A percentile compares a stretch with the other conserved stretches of the same genome.
Conservation (phyloP, 2,797 vertebrate genomes). For the Siniperca scherzeri region DNA sequence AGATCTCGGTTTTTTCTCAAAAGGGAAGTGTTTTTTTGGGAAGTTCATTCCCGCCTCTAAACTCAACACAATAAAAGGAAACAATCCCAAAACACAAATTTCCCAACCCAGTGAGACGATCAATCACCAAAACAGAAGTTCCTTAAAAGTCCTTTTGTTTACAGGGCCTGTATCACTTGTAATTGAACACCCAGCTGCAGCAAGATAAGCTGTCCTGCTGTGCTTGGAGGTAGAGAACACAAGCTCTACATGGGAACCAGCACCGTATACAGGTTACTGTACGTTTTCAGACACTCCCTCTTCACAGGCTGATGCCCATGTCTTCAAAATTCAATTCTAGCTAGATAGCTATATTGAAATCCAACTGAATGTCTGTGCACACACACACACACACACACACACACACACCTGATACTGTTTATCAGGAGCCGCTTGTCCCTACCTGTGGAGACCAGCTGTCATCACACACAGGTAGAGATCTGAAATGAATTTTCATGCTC, state of each 20-base stretch:
- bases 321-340: background rate
- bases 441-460: conserved; percentile 48
- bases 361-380: background rate
- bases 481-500: conserved; percentile 18
- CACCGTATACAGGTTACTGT: background rate
- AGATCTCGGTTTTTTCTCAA: background rate
- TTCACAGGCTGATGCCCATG: background rate
- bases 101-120: background rate
- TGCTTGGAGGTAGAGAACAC: background rate
- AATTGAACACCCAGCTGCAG: background rate
- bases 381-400: background rate
- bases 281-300: background rate
- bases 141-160: background rate
- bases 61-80: conserved; percentile 8
- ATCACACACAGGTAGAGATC: conserved; percentile 31
- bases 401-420: conserved; percentile 32
- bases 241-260: background rate
- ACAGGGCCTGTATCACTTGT: background rate
- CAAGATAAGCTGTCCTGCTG: background rate
- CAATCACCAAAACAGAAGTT: background rate
- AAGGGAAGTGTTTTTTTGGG: background rate
- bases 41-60: background rate
- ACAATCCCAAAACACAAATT: background rate
- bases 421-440: background rate
- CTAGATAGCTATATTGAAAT: background rate